A percentile compares a stretch with the other conserved stretches of the same genome.
Evolutionary conservation across 2,797 vertebrate species (phyloP).

Genomic region (Alca torda): DNA sequence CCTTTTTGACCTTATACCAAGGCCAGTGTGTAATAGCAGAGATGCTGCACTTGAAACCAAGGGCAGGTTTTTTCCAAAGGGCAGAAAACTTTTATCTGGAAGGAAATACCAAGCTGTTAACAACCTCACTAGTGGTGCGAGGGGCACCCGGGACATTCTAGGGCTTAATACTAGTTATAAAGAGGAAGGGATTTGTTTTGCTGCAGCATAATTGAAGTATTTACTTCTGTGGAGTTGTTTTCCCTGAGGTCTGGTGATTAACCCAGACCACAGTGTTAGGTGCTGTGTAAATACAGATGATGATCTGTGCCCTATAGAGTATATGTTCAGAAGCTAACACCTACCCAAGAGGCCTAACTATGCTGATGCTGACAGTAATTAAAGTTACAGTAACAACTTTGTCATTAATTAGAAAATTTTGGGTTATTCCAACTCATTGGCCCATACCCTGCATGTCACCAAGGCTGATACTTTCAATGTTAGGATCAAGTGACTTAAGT

Average conservation of each 20-base stretch:
- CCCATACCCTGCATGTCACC: background rate
- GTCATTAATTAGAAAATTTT: background rate
- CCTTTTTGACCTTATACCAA: background rate
- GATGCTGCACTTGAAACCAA: background rate
- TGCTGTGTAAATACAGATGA: background rate
- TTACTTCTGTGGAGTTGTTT: background rate
- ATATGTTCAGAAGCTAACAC: background rate
- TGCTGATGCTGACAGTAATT: background rate
- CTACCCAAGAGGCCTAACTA: background rate
- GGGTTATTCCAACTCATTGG: background rate
- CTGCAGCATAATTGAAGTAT: background rate
- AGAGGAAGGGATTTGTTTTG: background rate
- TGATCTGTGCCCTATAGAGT: background rate
- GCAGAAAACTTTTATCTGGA: slow-evolving; percentile 6
- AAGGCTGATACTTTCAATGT: background rate
- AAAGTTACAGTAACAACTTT: background rate
- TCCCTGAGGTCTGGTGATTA: background rate
- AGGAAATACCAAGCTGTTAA: background rate
- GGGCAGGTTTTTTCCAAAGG: slow-evolving; percentile 33
- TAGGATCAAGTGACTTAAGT: background rate
- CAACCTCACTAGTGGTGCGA: background rate
- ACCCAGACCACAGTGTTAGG: background rate
- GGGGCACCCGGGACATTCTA: background rate
- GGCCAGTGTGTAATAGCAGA: background rate
- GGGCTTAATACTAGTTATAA: background rate